These are phyloP conservation scores for Drosophila willistoni DNA, from an alignment of 1,140 invertebrate genomes.

Conservation along the genomic window DNA sequence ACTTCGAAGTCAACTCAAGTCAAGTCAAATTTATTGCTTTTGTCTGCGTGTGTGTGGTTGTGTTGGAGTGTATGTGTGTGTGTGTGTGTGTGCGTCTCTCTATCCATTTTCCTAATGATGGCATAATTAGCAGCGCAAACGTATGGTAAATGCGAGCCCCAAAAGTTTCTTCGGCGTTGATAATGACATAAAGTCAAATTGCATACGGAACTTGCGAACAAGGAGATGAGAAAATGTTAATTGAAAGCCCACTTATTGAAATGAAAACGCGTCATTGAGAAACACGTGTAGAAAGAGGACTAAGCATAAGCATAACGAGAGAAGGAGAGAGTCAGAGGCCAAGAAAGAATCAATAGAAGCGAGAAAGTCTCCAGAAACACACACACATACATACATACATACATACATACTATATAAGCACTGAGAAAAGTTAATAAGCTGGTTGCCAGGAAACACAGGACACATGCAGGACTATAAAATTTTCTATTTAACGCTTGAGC, in stretches of 20 bases:
- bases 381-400: neutral
- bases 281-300: slow-evolving; percentile 7
- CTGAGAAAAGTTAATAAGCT: slow-evolving; percentile 38
- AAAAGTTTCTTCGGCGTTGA: slow-evolving; percentile 58
- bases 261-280: slow-evolving; percentile 47
- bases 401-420: neutral
- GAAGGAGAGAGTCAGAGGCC: neutral
- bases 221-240: slow-evolving; percentile 56
- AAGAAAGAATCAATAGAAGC: neutral
- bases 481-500: slow-evolving; percentile 79
- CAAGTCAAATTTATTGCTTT: slow-evolving; percentile 71
- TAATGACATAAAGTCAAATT: slow-evolving; percentile 79
- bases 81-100: slow-evolving; percentile 30
- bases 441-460: slow-evolving; percentile 55
- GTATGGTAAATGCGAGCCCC: slow-evolving; percentile 22
- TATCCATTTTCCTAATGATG: slow-evolving; percentile 61
- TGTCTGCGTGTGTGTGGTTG: slow-evolving; percentile 9
- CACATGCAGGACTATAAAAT: slow-evolving; percentile 56
- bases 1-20: slow-evolving; percentile 34
- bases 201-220: slow-evolving; percentile 26
- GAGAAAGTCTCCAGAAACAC: too few relatives aligned
- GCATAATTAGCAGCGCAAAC: slow-evolving; percentile 74
- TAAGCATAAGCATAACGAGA: neutral
- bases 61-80: neutral
- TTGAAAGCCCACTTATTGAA: slow-evolving; percentile 77